These are phyloP conservation scores for Corbicula japonica DNA, from an alignment of 2,888 invertebrate genomes.

Conservation along the genomic window DNA sequence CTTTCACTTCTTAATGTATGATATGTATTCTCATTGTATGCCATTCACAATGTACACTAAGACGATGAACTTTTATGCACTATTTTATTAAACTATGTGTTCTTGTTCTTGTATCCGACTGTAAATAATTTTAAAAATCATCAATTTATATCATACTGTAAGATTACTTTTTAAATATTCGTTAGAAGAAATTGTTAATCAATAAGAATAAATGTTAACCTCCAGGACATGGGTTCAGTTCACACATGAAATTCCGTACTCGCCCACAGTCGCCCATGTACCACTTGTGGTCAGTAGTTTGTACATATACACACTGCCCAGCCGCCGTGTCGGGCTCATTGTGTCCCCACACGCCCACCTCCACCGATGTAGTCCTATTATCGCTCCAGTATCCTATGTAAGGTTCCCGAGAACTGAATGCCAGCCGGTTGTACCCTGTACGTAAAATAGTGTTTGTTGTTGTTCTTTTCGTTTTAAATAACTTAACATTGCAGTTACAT, in stretches of 20 bases:
- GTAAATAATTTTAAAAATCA: too few relatives aligned
- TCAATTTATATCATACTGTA: too few relatives aligned
- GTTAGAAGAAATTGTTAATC: too few relatives aligned
- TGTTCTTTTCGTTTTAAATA: background rate
- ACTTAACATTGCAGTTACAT: background rate
- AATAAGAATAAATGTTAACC: conserved; percentile 64
- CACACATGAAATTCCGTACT: conserved; percentile 70
- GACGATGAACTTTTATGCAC: too few relatives aligned
- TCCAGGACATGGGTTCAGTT: conserved; percentile 71
- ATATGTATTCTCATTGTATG: too few relatives aligned
- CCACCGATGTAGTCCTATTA: conserved; percentile 56
- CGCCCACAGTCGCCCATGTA: conserved; percentile 67
- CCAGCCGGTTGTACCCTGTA: conserved; percentile 51
- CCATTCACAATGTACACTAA: too few relatives aligned
- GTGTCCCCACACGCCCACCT: conserved; percentile 75
- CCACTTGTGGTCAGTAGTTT: conserved; percentile 53
- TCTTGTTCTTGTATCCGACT: too few relatives aligned
- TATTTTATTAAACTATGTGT: too few relatives aligned
- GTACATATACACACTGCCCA: conserved; percentile 65
- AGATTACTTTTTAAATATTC: too few relatives aligned
- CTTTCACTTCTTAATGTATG: too few relatives aligned
- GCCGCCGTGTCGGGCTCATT: conserved; percentile 59
- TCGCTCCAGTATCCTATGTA: conserved; percentile 71
- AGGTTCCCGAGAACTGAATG: conserved; percentile 10
- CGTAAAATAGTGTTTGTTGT: background rate